Evolutionary conservation across 92 coral and sea anemone genomes (phyloP), one percentile per base, ranked within the genome.

Genomic region (Paragorgia papillata): DNA sequence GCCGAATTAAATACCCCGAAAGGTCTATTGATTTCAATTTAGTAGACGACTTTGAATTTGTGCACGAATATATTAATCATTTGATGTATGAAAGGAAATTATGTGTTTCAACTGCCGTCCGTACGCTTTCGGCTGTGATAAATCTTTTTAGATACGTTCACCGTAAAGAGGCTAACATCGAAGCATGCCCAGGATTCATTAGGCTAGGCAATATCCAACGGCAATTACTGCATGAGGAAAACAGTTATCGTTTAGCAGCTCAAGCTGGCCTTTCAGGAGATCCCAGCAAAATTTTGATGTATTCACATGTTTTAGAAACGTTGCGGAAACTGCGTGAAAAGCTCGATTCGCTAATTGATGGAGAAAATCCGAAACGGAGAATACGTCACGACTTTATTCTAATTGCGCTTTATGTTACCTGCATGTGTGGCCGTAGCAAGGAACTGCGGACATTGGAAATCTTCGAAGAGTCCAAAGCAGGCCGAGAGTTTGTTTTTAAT

Each of bases 71-170:
- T 12, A 12, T 37, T 12, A 12, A 37, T 12, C 12, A 37, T 37
- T 12, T 4, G 43, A 37, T 37, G 43, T 4, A 37, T 5, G 43
- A 37, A 37, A 37, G 43, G 43, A 37, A 37, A 37, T 12, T 37
- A 37, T 37, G 43, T 12, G 43, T 37, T 37, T 74, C 80, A 17
- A 74, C 80, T 14, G 80, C 57, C 24, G 80, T 74, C 6, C 50
- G 80, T 10, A 74, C 33, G 9, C 27, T 74, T 19, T 55, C 80
- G 44, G 80, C 67, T 21, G 40, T 74, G 66, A 74, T 74, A 12
- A 74, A 74, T 33, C 41, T 74, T 24, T 50, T 30, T 14, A 74
- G 55, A 61, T 74, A 32, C 27, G 67, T 56, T 33, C 66, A 56
- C 55, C 67, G 80, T n/a, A 9, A 18, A 26, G 29, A 27, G 55